Percentiles rank a stretch among this genome's conserved stretches.
These are phyloP conservation scores for Nemapogon koenigi DNA, from an alignment of 2,888 invertebrate genomes.

Conservation along the genomic window DNA sequence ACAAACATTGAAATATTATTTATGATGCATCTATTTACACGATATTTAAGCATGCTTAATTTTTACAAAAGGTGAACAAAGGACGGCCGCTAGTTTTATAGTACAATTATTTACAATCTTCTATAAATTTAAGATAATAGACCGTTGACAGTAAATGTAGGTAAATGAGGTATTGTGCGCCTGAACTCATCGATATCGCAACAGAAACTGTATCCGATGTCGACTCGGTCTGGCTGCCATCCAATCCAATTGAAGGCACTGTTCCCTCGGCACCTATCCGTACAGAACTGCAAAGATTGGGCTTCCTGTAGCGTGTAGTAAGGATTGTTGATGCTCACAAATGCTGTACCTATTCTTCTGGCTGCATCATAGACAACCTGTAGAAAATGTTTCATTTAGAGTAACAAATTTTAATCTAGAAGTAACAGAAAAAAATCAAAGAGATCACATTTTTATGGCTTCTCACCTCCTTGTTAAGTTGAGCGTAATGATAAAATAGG, in stretches of 20 bases:
- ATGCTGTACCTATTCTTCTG: slow-evolving; percentile 58
- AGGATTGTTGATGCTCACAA: slow-evolving; percentile 70
- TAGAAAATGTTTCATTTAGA: background rate
- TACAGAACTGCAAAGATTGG: slow-evolving; percentile 51
- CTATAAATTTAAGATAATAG: slow-evolving; percentile 31
- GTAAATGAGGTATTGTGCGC: slow-evolving; percentile 56
- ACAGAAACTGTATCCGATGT: slow-evolving; percentile 67
- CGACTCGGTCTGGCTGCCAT: slow-evolving; percentile 57
- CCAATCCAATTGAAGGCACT: slow-evolving; percentile 64
- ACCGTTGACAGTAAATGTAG: slow-evolving; percentile 49
- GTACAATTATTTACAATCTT: too few species aligned
- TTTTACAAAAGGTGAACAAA: too few species aligned
- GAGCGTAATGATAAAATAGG: too few species aligned
- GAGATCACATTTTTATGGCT: too few species aligned
- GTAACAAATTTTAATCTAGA: too few species aligned
- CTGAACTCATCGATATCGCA: slow-evolving; percentile 66
- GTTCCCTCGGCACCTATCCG: slow-evolving; percentile 61
- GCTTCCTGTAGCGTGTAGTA: slow-evolving; percentile 45
- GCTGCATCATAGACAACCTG: slow-evolving; percentile 62
- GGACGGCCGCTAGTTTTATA: too few species aligned
- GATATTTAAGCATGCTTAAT: too few species aligned
- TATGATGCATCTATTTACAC: too few species aligned
- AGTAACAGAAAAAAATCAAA: too few species aligned
- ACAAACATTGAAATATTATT: too few species aligned
- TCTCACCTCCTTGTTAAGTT: too few species aligned